Evolutionary conservation across 2,797 vertebrate species (phyloP), one percentile per base, ranked within the genome.

Genomic region (Chrosomus eos): DNA sequence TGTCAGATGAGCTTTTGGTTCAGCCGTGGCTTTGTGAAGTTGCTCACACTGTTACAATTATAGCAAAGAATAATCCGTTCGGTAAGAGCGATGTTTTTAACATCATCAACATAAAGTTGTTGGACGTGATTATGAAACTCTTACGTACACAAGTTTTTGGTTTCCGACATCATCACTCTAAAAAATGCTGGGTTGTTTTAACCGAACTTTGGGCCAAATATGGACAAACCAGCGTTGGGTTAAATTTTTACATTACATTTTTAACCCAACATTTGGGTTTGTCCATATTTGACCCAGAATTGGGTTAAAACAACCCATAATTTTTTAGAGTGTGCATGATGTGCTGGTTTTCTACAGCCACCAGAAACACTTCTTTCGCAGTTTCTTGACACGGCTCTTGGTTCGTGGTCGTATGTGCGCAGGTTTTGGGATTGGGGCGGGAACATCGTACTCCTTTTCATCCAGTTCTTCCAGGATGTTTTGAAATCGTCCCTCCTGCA

Each of bases 301-400:
- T n/a, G n/a, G n/a, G n/a, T n/a, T n/a, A n/a, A n/a, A n/a, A n/a
- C n/a, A n/a, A n/a, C n/a, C n/a, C n/a, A n/a, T n/a, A n/a, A n/a
- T n/a, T n/a, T n/a, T n/a, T n/a, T n/a, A n/a, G n/a, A n/a, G n/a
- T n/a, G n/a, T n/a, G n/a, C 36, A n/a, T 33, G 23, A 11, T 58
- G 21, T 58, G 62, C 3, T 18, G 55, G 26, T 19, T 53, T 33
- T 40, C 96, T 95, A 99, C 86, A 99, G 97, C 97, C 98, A 99
- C 98, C 98, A 99, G 94, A 99, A 99, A 88, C 98, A 99, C 93
- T 98, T 99, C 91, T 96, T 98, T 87, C 97, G 95, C 80, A 97
- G 94, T 90, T 98, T 99, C 92, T 98, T 99, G 85, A 96, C 92
- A 70, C 97, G 97, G 81, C 95, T 93, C 88, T 95, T 96, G 88